Evolutionary conservation across 2,797 vertebrate species (phyloP).

Genomic region (Crenuchus spilurus): DNA sequence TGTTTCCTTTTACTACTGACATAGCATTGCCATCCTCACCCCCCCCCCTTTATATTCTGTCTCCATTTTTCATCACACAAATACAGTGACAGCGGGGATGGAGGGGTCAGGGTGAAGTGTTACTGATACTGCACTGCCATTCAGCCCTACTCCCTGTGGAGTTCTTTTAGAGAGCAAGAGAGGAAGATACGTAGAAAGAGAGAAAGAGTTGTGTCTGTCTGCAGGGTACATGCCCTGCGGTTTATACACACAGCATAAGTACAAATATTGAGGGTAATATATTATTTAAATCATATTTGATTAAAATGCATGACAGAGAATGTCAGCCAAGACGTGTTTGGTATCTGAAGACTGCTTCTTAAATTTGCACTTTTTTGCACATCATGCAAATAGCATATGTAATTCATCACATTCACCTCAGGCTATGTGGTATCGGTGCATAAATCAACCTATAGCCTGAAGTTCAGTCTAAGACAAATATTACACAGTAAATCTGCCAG

Average conservation of each 20-base stretch:
- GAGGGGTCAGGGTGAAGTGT: slow-evolving; percentile 20
- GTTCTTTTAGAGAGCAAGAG: slow-evolving; percentile 49
- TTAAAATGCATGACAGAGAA: not conserved
- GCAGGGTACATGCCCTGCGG: not conserved
- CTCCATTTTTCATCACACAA: slow-evolving; percentile 36
- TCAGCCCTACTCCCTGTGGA: slow-evolving; percentile 26
- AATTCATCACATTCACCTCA: no score
- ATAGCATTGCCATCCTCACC: slow-evolving; percentile 25
- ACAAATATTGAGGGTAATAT: slow-evolving; percentile 5
- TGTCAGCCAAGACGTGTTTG: not conserved
- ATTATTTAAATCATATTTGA: slow-evolving; percentile 21
- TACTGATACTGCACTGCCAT: slow-evolving; percentile 46
- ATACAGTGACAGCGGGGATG: slow-evolving; percentile 31
- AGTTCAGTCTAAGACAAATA: no score
- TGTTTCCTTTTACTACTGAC: slow-evolving; percentile 15
- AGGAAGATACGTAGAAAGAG: slow-evolving; percentile 16
- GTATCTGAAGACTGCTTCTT: not conserved
- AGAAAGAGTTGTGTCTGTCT: not conserved
- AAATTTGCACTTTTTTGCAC: no score
- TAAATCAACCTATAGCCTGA: no score
- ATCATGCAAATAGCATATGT: no score
- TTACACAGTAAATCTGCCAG: no score
- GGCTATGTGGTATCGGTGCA: no score
- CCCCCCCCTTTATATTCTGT: slow-evolving; percentile 22
- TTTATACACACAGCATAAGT: not conserved